Evolutionary conservation across 2,888 invertebrate species (phyloP), one percentile per base, ranked within the genome.

Genomic region (Seladonia tumulorum): DNA sequence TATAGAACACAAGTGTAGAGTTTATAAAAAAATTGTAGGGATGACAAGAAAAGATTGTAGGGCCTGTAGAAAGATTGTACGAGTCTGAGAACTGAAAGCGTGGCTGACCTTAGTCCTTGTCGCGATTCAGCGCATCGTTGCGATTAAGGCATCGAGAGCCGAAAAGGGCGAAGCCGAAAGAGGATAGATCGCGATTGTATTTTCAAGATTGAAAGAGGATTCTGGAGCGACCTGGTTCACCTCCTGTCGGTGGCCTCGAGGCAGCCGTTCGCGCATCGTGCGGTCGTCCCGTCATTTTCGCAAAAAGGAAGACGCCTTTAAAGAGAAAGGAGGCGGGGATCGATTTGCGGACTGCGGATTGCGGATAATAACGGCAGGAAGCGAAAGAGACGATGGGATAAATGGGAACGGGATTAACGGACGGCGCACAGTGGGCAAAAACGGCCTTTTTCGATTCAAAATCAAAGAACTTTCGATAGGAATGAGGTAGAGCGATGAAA

Each of bases 251-350:
- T 14, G 45, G 35, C n/a, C 45, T 18, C 25, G 29, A 18, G 39
- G 22, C 42, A 22, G 25, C 39, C 42, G 73, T 18, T 29, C 39
- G 4, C 70, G 70, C n/a, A 42, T 76, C 25, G 71, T 42, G 73
- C 66, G 75, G 79, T 75, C 29, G 39, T 10, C 29, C 75, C 18
- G 29, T 39, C 7, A 73, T 76, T 76, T 70, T 70, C 66, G 53
- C 76, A 53, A 73, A 73, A 49, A 73, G 73, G 73, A 73, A 49
- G 73, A 73, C 53, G 73, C 53, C 53, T 73, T 73, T 39, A 53
- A 73, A 73, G 73, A 53, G 73, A 73, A 53, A 73, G 53, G 22
- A 73, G 49, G 16, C 35, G 73, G 35, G 73, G 73, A 53, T 73
- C 35, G 73, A 73, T 53, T 35, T 35, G 73, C 73, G 29, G 57